phyloP scores from a whole-genome alignment of 1,140 invertebrate species.

The Calliopsis andreniformis region DNA sequence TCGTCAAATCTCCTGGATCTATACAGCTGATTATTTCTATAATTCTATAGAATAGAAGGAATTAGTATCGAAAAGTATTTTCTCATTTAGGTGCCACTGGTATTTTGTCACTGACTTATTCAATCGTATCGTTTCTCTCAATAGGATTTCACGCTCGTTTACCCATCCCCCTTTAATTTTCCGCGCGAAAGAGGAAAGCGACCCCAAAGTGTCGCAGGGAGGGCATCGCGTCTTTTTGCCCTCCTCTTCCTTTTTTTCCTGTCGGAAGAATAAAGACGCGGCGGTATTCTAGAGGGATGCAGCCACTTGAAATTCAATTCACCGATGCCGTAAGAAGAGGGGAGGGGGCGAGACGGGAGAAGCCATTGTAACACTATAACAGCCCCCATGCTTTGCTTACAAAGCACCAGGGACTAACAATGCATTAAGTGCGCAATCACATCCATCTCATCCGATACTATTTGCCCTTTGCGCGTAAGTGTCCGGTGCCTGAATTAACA shows the following conservation, averaged over 20 bases:
- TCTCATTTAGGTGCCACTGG: no score
- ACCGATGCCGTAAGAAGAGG: constrained; percentile 73
- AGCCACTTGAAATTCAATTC: constrained; percentile 82
- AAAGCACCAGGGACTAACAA: constrained; percentile 79
- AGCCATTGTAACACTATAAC: constrained; percentile 80
- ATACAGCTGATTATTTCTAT: no score
- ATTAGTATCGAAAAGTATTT: no score
- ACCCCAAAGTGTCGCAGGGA: constrained; percentile 55
- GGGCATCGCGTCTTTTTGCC: constrained; percentile 52
- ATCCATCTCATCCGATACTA: constrained; percentile 82
- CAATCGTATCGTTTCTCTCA: no score
- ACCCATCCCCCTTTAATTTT: constrained; percentile 37
- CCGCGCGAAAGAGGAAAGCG: constrained; percentile 30
- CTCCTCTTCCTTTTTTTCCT: constrained; percentile 38
- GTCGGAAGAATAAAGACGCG: constrained; percentile 74
- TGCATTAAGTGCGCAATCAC: constrained; percentile 82
- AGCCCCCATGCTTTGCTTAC: constrained; percentile 81
- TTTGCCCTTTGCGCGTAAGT: constrained; percentile 80
- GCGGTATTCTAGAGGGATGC: constrained; percentile 79
- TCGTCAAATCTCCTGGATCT: no score
- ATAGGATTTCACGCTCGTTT: constrained; percentile 34
- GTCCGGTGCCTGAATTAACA: constrained; percentile 76
- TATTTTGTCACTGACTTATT: no score
- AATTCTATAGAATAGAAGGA: no score
- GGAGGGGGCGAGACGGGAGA: constrained; percentile 46